These are phyloP conservation scores for Bombus waltoni DNA, from an alignment of 1,140 invertebrate species.

Conservation along the genomic window DNA sequence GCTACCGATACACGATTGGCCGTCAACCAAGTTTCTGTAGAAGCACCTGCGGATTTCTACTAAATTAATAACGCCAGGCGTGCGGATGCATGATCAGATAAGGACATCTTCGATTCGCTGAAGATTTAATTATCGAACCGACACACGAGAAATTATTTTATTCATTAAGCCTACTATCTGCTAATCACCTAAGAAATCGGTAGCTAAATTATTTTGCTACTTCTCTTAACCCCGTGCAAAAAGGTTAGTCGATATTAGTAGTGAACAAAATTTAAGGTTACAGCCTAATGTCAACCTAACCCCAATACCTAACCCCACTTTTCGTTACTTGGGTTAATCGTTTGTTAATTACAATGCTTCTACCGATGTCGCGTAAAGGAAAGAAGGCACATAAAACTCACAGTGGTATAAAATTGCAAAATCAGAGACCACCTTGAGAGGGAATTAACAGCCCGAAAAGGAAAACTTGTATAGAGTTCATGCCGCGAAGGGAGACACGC, in stretches of 20 bases:
- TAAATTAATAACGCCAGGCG: constrained; percentile 50
- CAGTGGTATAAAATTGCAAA: constrained; percentile 33
- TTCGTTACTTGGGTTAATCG: background rate
- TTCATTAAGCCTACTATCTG: background rate
- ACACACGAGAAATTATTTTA: background rate
- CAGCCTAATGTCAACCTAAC: background rate
- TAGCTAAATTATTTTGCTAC: no score
- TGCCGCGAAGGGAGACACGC: constrained; percentile 60
- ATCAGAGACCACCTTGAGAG: constrained; percentile 23
- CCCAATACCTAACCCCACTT: background rate
- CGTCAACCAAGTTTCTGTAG: constrained; percentile 15
- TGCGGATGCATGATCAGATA: constrained; percentile 17
- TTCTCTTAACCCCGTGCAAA: background rate
- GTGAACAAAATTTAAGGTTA: background rate
- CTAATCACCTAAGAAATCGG: background rate
- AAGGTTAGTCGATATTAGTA: background rate
- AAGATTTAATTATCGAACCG: constrained; percentile 26
- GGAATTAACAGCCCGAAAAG: constrained; percentile 37
- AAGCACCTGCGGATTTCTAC: constrained; percentile 54
- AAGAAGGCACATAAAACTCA: background rate
- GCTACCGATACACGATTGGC: background rate
- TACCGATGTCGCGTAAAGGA: background rate
- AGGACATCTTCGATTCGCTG: background rate
- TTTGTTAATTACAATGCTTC: background rate
- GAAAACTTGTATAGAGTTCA: background rate